Evolutionary conservation across 2,797 vertebrate species (phyloP).

Genomic region (Glyptemys insculpta): DNA sequence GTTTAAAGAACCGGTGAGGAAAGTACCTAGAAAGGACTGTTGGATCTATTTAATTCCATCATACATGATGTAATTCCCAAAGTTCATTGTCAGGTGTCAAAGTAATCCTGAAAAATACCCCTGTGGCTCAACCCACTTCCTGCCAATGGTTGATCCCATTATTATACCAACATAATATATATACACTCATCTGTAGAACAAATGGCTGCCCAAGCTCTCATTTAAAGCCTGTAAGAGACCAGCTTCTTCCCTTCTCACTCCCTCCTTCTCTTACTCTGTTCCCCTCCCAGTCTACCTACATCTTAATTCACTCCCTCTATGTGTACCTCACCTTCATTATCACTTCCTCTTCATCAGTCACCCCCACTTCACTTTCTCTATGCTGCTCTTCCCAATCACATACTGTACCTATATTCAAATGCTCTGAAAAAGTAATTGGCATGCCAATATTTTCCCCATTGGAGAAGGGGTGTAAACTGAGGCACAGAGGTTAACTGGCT

Average conservation of each 20-base stretch:
- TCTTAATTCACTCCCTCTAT: not conserved
- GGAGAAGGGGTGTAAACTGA: not conserved
- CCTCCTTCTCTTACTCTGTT: not conserved
- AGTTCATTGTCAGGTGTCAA: not conserved
- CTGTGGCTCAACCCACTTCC: not conserved
- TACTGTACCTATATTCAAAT: not conserved
- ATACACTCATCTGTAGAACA: not conserved
- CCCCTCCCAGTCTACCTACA: not conserved
- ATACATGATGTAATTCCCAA: not conserved
- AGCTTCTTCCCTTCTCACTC: not conserved
- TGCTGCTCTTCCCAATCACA: not conserved
- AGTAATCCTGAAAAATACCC: not conserved
- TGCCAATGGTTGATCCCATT: not conserved
- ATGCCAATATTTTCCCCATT: not conserved
- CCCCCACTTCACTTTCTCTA: not conserved
- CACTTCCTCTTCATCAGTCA: not conserved
- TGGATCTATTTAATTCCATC: not conserved
- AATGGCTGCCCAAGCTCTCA: not conserved
- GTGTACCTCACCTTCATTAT: not conserved
- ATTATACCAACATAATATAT: not conserved
- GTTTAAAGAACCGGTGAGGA: not conserved
- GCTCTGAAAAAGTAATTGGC: not conserved
- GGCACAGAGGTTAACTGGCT: not conserved
- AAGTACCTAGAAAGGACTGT: not conserved
- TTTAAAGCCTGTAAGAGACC: rapidly evolving